Evolutionary conservation across 2,797 vertebrate species (phyloP).

Genomic region (Psittacula echo): DNA sequence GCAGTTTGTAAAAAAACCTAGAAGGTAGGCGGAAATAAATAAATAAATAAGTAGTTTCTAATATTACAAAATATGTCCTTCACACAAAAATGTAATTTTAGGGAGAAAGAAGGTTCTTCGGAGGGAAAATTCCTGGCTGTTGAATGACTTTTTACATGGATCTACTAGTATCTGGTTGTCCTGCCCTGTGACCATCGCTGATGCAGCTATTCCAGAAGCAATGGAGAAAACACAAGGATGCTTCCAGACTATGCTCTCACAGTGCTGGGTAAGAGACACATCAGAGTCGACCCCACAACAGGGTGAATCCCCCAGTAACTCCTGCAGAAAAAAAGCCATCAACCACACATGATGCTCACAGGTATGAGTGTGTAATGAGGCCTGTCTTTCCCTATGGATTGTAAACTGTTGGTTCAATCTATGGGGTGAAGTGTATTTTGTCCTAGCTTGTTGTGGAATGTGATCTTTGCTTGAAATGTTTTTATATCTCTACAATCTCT

Average conservation of each 20-base stretch:
- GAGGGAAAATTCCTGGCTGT: neutral
- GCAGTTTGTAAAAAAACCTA: neutral
- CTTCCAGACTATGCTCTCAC: neutral
- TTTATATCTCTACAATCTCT: neutral
- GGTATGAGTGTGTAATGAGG: no score
- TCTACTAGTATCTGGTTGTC: no score
- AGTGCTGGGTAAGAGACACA: accelerated
- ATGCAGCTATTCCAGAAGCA: neutral
- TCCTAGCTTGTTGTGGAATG: neutral
- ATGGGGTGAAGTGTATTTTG: neutral
- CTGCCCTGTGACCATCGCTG: neutral
- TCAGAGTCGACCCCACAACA: neutral
- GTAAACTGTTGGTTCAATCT: neutral
- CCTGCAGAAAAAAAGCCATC: accelerated
- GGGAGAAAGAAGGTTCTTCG: neutral
- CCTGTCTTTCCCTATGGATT: neutral
- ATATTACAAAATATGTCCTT: neutral
- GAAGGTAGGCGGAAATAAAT: neutral
- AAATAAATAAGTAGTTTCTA: neutral
- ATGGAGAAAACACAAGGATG: neutral
- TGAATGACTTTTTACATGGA: neutral
- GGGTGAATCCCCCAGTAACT: neutral
- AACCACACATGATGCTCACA: neutral
- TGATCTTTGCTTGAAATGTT: neutral
- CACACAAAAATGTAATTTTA: neutral